These are phyloP conservation scores for Acanthornis magna DNA, from an alignment of 2,797 vertebrate genomes.

Conservation along the genomic window DNA sequence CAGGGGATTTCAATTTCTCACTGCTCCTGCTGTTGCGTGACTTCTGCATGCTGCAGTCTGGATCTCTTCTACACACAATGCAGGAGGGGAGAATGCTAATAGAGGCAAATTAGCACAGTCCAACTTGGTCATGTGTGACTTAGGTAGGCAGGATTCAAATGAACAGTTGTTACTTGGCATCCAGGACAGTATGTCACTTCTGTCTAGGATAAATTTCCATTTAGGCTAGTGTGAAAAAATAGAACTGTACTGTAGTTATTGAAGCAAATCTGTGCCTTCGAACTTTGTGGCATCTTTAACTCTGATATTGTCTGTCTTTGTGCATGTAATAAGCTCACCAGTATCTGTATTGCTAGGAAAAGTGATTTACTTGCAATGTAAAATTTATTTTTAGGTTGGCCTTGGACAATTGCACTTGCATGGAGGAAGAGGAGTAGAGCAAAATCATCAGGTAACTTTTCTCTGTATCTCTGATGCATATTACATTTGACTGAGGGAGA, in stretches of 20 bases:
- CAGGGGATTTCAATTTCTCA: not conserved
- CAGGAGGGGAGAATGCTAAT: not conserved
- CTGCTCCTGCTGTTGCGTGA: not conserved
- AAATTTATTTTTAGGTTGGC: constrained; percentile 82
- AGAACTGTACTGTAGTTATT: not conserved
- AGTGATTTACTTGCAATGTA: not conserved
- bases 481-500: not conserved
- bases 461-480: not conserved
- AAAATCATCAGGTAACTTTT: constrained; percentile 91
- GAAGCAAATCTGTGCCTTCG: not conserved
- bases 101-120: not conserved
- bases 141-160: not conserved
- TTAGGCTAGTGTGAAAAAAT: not conserved
- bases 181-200: not conserved
- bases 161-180: not conserved
- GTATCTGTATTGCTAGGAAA: not conserved
- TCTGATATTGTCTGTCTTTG: not conserved
- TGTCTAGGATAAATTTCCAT: not conserved
- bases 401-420: constrained; percentile 95
- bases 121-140: not conserved
- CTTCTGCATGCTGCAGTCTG: not conserved
- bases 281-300: not conserved
- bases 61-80: not conserved
- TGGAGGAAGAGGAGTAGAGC: constrained; percentile 95
- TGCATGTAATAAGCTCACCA: not conserved